Base-by-base conservation (phyloP, 2,113 vertebrate species). In the Myotis davidii region DNA sequence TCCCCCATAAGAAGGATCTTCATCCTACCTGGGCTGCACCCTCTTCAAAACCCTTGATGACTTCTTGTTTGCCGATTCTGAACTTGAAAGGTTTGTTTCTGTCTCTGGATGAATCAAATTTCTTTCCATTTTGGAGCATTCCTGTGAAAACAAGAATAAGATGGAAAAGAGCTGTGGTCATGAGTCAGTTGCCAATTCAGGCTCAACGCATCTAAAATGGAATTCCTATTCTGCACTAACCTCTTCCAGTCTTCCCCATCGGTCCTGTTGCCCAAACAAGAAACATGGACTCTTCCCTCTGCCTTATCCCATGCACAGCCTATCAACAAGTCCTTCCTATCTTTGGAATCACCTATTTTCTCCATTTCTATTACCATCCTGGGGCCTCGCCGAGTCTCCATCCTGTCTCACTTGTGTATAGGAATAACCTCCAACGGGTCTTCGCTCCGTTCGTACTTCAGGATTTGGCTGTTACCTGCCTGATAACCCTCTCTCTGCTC, bases 31-130 rank as follows among this genome's bases (percentile, higher is more conserved):
- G 99, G 97, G 99, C 99, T 82, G 99, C 98, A 45, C 99, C 99
- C 98, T 99, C 99, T 96, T 99, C 99, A 99, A 99, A 99, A 94
- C 99, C 99, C 97, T 99, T 99, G 97, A 99, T 99, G 97, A 99
- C 99, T 98, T 99, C 99, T 97, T 98, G 98, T 73, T 99, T 98
- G 96, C 99, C 99, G 21, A 99, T 99, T 98, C 99, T 99, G 98
- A 99, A 99, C 97, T 99, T 99, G 97, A 99, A 99, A 93, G 99
- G 99, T 95, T 99, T 99, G 99, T 99, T 99, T 99, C 99, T 99
- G 98, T 99, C 99, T 98, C 99, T 99, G 90, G 99, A 99, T 20
- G 99, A 99, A 98, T 99, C 99, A 48, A 99, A 99, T 98, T 99
- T 99, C 98, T 99, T 99, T 67, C 99, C 99, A 4, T 99, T 99